Base-by-base conservation (phyloP, 1,140 invertebrate species). In the Wasmannia auropunctata region DNA sequence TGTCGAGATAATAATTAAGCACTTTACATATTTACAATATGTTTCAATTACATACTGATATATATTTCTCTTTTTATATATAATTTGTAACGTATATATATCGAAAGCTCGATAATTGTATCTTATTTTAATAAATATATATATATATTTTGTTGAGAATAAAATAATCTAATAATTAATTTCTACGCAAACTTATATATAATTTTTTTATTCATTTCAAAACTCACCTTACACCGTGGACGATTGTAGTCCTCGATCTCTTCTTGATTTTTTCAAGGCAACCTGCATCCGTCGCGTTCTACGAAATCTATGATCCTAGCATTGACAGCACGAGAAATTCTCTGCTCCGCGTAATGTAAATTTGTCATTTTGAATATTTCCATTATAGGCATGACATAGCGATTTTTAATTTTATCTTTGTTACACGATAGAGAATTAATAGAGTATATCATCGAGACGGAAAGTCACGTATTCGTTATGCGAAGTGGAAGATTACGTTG, bases 181-280 rank as follows among this genome's bases (percentile, higher is more conserved):
- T 67, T 14, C 10, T 37, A 37, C 11, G 8, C 1, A 63, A 63
- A n/a, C n/a, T n/a, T 63, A 16, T 37, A n/a, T n/a, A n/a, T 69
- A 40, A 69, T 28, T n/a, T n/a, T n/a, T n/a, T n/a, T 49, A n/a
- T n/a, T 51, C 37, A 5, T 74, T 43, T 58, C 0, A 22, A 34
- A 72, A 83, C 79, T 74, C 31, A 83, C 79, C 40, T 46, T 56
- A 7, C n/a, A 49, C 16, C n/a, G 60, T 31, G 16, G 46, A 80
- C 34, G 31, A 67, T 67, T 49, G 28, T 11, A 37, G 6, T 54
- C 28, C 67, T 43, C 51, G 79, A 46, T 22, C 25, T 43, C 8
- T 46, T 58, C 28, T 74, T 34, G 34, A 43, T 46, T 83, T 60
- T 54, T 81, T 58, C 16, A 54, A 6, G 37, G n/a, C 25, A 51